Base-by-base conservation (phyloP, 2,113 vertebrate species). In the Lasiurus cinereus region DNA sequence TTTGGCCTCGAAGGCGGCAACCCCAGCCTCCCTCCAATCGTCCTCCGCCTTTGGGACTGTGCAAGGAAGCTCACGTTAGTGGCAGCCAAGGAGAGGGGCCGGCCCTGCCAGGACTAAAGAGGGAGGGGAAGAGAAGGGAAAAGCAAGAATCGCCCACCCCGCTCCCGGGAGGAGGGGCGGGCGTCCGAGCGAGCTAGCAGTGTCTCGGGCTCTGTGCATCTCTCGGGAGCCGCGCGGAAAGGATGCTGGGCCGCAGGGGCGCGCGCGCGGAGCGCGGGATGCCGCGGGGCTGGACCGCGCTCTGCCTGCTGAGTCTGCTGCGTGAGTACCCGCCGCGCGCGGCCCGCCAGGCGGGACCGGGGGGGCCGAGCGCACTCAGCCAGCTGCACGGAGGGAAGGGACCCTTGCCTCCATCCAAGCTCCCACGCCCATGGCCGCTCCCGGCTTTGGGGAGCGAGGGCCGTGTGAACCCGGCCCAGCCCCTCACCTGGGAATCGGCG, bases 241-340 rank as follows among this genome's bases (percentile, higher is more conserved):
- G 90, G 98, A 94, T 90, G 97, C 97, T 73, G 94, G 27, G 72
- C 70, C 19, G 6, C 96, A 94, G 93, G 93, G 64, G 19, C 64
- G 80, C 52, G 27, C 72, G 36, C 67, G 92, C n/a, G 33, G 97
- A 97, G 97, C 29, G 96, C 91, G 36, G 96, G 96, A 87, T 94
- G 96, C 97, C 96, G 94, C 91, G 98, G 83, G 90, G 97, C 89
- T 98, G 98, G 96, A 31, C 97, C 0, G 48, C 92, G 0, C 52
- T 98, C 66, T 98, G 97, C 24, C 10, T 96, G n/a, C 36, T 97
- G 91, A 96, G 95, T 96, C 7, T 98, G 94, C 74, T 97, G 2
- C 96, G 98, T 98, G 97, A 98, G 98, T 98, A 94, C 0, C 39
- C 39, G 39, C 39, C 59, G 70, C 82, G 59, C 76, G 73, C 22